Percentiles rank a stretch among this genome's conserved stretches.
phyloP scores from a whole-genome alignment of 2,888 invertebrate species.

The Parnassius smintheus region DNA sequence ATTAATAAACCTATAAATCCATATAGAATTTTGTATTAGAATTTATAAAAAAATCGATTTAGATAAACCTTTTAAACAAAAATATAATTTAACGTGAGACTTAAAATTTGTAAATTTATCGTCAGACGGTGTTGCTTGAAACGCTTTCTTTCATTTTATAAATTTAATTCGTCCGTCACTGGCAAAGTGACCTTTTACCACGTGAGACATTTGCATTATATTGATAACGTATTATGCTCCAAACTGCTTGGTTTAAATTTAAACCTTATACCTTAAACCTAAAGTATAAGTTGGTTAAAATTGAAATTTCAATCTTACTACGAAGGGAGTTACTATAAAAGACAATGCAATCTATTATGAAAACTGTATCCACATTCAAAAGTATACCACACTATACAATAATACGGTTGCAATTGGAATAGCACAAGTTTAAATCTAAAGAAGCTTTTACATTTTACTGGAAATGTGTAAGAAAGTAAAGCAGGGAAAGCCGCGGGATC shows the following conservation, averaged over 20 bases:
- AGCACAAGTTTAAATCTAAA: slow-evolving; percentile 47
- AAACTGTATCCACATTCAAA: slow-evolving; percentile 33
- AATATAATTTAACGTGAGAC: background rate
- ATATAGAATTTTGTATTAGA: too few relatives aligned
- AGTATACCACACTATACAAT: slow-evolving; percentile 29
- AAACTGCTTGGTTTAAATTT: slow-evolving; percentile 31
- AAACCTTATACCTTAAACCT: slow-evolving; percentile 29
- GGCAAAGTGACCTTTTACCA: slow-evolving; percentile 64
- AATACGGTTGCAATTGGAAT: slow-evolving; percentile 41
- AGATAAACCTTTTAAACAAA: too few relatives aligned
- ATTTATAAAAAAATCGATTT: too few relatives aligned
- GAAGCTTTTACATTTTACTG: slow-evolving; percentile 74
- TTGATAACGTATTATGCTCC: slow-evolving; percentile 36
- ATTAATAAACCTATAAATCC: too few relatives aligned
- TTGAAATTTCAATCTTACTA: slow-evolving; percentile 51
- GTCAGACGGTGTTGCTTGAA: slow-evolving; percentile 29
- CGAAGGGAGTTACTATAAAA: slow-evolving; percentile 67
- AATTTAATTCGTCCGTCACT: slow-evolving; percentile 62
- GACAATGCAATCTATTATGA: slow-evolving; percentile 77
- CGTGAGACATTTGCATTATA: slow-evolving; percentile 45
- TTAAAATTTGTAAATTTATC: slow-evolving; percentile 33
- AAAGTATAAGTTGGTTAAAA: slow-evolving; percentile 43
- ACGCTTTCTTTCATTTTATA: slow-evolving; percentile 42
- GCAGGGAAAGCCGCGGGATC: slow-evolving; percentile 73
- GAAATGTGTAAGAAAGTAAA: slow-evolving; percentile 74